Evolutionary conservation across 2,113 vertebrate genomes (phyloP), one percentile per base, ranked within the genome.

Genomic region (Crotalus horridus): DNA sequence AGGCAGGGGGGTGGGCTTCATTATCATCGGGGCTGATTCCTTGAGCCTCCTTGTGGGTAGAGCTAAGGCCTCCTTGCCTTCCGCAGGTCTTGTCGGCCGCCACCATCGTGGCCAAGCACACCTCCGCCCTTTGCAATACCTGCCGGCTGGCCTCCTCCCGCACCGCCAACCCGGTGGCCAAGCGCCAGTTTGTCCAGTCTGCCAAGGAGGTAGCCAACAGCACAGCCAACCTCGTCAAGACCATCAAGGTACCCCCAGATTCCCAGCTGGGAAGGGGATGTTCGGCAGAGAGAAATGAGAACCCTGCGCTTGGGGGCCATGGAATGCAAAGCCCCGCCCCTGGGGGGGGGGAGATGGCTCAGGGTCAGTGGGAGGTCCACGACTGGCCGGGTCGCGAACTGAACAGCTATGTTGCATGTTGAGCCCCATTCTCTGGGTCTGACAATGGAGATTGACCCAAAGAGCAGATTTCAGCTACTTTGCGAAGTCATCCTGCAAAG

Each of bases 141-240:
- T 99, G 99, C 94, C 98, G 99, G 56, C 96, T 99, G 94, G 99
- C 99, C 20, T 99, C 99, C 29, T 99, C 99, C 81, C 98, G 98
- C 85, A 99, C 99, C 0, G 95, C 98, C 93, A 99, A 99, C 95
- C 98, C 99, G 0, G 99, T 99, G 0, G 99, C 99, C 97, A 99
- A 99, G 97, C 98, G 99, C 95, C 99, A 99, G 97, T 99, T 99
- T 2, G 99, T 99, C 93, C 99, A 99, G 93, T 99, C 99, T 0
- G 99, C 99, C 96, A 99, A 99, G 95, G 99, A 99, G 88, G 99
- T 99, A 97, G 99, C 99, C 93, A 99, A 99, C 97, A 99, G 98
- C 96, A 99, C 99, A 0, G 99, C 99, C 93, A 99, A 99, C 96
- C 98, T 99, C 26, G 99, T 99, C 96, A 99, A 99, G 97, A 99